Evolutionary conservation across 2,888 invertebrate genomes (phyloP), one percentile per base, ranked within the genome.

Genomic region (Drosophila testacea): DNA sequence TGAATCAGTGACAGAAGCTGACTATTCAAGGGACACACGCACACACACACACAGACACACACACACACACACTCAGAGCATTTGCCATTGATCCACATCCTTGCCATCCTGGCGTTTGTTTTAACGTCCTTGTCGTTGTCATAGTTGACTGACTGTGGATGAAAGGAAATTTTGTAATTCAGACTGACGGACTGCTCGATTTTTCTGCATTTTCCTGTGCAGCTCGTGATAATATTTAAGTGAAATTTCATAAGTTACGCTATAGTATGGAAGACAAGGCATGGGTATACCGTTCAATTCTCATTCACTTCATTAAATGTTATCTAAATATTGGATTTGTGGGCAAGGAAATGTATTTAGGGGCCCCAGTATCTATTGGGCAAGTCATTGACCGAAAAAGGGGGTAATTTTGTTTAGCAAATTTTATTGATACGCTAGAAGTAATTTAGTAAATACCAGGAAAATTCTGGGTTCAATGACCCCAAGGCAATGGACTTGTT

Each of bases 91-190:
- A 66, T 66, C 42, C 66, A 56, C 51, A 68, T 50, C 62, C 67
- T 44, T 44, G 36, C 30, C 50, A 62, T 51, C 55, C 62, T 54
- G 54, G 4, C 62, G 50, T 56, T 67, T 67, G 55, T 67, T 62
- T 67, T 44, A 67, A 67, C 62, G 56, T 63, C 68, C 64, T 68
- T 68, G 68, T 67, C 67, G 51, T 62, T 67, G 63, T 67, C 63
- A 63, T 62, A 63, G 55, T 63, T 67, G 55, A 67, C 62, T 67
- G 67, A 56, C 67, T 67, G 56, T 34, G 63, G 46, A 63, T 67
- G 62, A 67, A 67, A 62, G 63, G 41, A 62, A 63, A 62, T 62
- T 68, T 55, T 38, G 68, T 64, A 68, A 68, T 57, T 50, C 68
- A 28, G 30, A 30, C 46, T 51, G 67, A 67, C 63, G 63, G 56